Evolutionary conservation across 2,888 invertebrate genomes (phyloP), one percentile per base, ranked within the genome.

Genomic region (Acleris sparsana): DNA sequence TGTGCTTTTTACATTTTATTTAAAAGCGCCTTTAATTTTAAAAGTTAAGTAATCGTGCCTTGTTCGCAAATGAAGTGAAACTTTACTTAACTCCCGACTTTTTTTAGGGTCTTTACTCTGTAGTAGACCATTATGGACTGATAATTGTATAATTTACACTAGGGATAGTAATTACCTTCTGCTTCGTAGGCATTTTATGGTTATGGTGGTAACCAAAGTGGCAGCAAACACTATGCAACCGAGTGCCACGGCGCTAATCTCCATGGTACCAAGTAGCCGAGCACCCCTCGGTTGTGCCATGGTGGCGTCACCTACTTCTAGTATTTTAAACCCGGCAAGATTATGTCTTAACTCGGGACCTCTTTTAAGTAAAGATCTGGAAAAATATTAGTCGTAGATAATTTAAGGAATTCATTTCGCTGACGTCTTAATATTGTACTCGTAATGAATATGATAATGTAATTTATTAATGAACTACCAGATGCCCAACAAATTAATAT

Each of bases 191-290:
- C 96, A 96, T 60, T 96, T 93, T 71, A 97, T 95, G 78, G 97
- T 96, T 11, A 97, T 90, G 16, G 97, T 96, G 0, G 97, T 96
- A 9, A 96, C 94, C 62, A 96, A 93, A 0, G 97, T 97, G 0
- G 97, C 97, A 52, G 97, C 86, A 80, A 97, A 96, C 61, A 97
- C 96, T 58, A 97, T 93, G 70, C 96, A 96, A 3, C 97, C 96
- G 6, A 97, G 92, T 0, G 96, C 95, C 16, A 97, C 95, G 0
- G 97, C 95, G 29, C 96, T 95, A 57, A 97, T 94, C 87, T 97
- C 97, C 76, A 97, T 93, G 0, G 96, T 95, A 25, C 95, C 96
- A 74, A 94, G 85, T 51, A 84, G 78, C 71, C 77, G 79, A 68
- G 81, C 81, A 29, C 84, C 85, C 4, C 90, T 73, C 69, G 93